Evolutionary conservation across 2,113 vertebrate species (phyloP), one percentile per base, ranked within the genome.

Genomic region (Tenrec ecaudatus): DNA sequence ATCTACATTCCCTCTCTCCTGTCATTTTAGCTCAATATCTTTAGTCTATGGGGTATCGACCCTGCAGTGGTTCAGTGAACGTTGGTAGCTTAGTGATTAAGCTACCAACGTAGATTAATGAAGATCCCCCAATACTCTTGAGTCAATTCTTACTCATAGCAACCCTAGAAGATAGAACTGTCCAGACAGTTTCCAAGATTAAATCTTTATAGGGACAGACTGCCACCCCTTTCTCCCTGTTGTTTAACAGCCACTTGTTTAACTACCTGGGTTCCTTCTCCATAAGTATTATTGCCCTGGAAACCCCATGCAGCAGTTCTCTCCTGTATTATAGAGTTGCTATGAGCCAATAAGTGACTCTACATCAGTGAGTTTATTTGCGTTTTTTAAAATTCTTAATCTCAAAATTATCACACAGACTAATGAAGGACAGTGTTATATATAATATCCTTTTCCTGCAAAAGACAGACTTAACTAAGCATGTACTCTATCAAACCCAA

Each of bases 321-420:
- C 0, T 31, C 31, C 66, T n/a, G 12, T 66, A 23, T 27, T 66
- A 66, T 9, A 66, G 25, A 27, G 7, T n/a, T 31, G 29, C 12
- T n/a, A 17, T 71, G 31, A 71, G 12, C 17, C n/a, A 47, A 33
- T 25, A 71, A n/a, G 3, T n/a, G 68, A n/a, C 12, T 71, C 14
- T 4, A 33, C 31, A 71, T 31, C 66, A 68, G 12, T 25, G 66
- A 10, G 43, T 47, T 47, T 47, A 60, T 60, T 8, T 60, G 68
- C n/a, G 25, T 33, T 71, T 71, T 33, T 68, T n/a, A n/a, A n/a
- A n/a, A 12, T 68, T 71, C n/a, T 77, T 73, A 80, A 86, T 82
- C 31, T 79, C 91, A 38, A 94, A 60, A 71, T 85, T 66, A 62
- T 89, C 53, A 73, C 11, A 33, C 12, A 94, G 27, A 93, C 79